Evolutionary conservation across 2,888 invertebrate species (phyloP).

Genomic region (Ophion ellenae): DNA sequence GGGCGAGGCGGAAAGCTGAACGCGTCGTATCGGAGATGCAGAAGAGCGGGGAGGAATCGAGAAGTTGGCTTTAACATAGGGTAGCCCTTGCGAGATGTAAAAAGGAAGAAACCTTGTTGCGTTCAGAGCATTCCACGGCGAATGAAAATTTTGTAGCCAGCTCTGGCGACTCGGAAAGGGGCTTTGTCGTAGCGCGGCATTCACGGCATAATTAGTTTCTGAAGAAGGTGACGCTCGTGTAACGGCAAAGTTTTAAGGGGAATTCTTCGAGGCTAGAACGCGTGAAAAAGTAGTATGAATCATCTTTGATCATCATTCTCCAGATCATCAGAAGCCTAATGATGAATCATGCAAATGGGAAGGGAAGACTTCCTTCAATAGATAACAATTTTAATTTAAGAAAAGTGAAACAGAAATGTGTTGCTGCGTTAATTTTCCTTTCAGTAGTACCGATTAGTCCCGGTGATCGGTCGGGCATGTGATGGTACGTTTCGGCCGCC

Average conservation of each 20-base stretch:
- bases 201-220: conserved; percentile 69
- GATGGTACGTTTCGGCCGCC: conserved; percentile 3
- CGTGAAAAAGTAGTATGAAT: conserved; percentile 46
- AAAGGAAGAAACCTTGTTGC: conserved; percentile 48
- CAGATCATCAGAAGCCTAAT: not conserved
- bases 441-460: conserved; percentile 42
- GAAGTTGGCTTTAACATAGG: not conserved
- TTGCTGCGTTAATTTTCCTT: conserved; percentile 67
- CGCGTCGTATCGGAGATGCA: not conserved
- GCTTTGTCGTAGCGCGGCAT: conserved; percentile 45
- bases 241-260: conserved; percentile 39
- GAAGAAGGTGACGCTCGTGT: conserved; percentile 40
- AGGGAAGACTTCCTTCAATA: conserved; percentile 77
- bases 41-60: conserved; percentile 13
- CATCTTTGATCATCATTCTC: conserved; percentile 26
- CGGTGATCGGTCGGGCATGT: conserved; percentile 21
- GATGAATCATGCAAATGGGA: conserved; percentile 69
- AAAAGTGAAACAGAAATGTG: conserved; percentile 67
- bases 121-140: conserved; percentile 49
- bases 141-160: conserved; percentile 43
- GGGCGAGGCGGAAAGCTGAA: conserved; percentile 4
- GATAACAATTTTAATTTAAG: conserved; percentile 80
- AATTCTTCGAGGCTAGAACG: conserved; percentile 32
- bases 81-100: conserved; percentile 27
- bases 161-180: conserved; percentile 13